These are phyloP conservation scores for Idaea dimidiata DNA, from an alignment of 2,888 invertebrate species.

Conservation along the genomic window DNA sequence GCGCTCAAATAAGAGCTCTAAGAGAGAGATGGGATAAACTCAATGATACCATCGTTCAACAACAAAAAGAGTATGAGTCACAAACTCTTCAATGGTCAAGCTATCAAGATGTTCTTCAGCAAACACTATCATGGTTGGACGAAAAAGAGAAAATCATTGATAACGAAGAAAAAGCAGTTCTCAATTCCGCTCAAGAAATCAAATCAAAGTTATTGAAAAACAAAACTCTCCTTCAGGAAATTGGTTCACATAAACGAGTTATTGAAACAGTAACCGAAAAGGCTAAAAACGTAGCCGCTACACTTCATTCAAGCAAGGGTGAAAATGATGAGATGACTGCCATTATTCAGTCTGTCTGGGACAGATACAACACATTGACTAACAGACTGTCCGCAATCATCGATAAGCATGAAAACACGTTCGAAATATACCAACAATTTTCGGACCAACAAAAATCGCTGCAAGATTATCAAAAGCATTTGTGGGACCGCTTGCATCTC, in stretches of 20 bases:
- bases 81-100: conserved; percentile 91
- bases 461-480: conserved; percentile 93
- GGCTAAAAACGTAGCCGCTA: conserved; percentile 85
- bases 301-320: conserved; percentile 77
- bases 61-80: conserved; percentile 92
- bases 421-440: conserved; percentile 92
- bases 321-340: conserved; percentile 83
- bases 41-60: conserved; percentile 89
- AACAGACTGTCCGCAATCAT: conserved; percentile 85
- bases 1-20: conserved; percentile 90
- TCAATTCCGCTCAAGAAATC: conserved; percentile 91
- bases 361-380: conserved; percentile 87
- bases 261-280: conserved; percentile 95
- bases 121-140: conserved; percentile 92
- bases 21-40: conserved; percentile 94
- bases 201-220: conserved; percentile 91
- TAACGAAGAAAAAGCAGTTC: conserved; percentile 84
- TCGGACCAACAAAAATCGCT: conserved; percentile 92
- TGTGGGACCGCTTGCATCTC: conserved; percentile 92
- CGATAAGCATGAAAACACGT: conserved; percentile 86
- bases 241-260: conserved; percentile 92
- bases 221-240: conserved; percentile 93
- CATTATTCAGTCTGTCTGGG: conserved; percentile 86
- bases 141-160: conserved; percentile 89
- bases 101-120: conserved; percentile 92